phyloP scores from a whole-genome alignment of 2,888 invertebrate genomes.

The Perdita meconis region DNA sequence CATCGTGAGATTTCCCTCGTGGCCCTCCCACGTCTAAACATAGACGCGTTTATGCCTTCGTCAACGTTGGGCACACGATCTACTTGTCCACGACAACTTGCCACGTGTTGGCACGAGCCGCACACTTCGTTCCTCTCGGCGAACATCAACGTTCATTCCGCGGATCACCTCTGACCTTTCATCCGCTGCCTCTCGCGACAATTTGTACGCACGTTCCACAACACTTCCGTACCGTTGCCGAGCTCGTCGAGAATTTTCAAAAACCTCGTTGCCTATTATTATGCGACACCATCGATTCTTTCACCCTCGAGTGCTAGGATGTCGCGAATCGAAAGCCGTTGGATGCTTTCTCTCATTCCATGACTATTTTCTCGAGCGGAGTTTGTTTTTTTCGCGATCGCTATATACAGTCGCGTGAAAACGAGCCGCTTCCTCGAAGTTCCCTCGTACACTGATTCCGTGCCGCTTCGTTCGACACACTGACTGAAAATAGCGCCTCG shows the following conservation, averaged over 20 bases:
- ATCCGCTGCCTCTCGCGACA: too few relatives aligned
- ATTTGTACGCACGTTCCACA: background rate
- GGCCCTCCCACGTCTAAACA: slow-evolving; percentile 46
- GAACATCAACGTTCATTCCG: slow-evolving; percentile 38
- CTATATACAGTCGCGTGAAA: slow-evolving; percentile 43
- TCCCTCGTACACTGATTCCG: slow-evolving; percentile 73
- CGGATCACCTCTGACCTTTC: slow-evolving; percentile 43
- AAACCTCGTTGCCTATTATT: too few relatives aligned
- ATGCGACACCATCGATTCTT: too few relatives aligned
- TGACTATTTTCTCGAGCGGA: background rate
- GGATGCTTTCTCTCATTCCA: background rate
- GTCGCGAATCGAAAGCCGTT: too few relatives aligned
- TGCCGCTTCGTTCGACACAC: slow-evolving; percentile 73
- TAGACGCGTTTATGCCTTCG: slow-evolving; percentile 39
- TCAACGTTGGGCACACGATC: slow-evolving; percentile 33
- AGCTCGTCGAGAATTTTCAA: too few relatives aligned
- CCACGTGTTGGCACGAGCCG: slow-evolving; percentile 60
- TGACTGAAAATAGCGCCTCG: slow-evolving; percentile 77
- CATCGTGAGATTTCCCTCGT: slow-evolving; percentile 11
- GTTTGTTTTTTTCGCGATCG: background rate
- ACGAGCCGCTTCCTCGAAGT: slow-evolving; percentile 68
- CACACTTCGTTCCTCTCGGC: slow-evolving; percentile 6
- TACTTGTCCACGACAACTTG: slow-evolving; percentile 45
- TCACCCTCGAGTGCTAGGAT: too few relatives aligned
- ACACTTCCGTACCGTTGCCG: too few relatives aligned